Evolutionary conservation across 1,140 invertebrate species (phyloP), one percentile per base, ranked within the genome.

Genomic region (Temnothorax nylanderi): DNA sequence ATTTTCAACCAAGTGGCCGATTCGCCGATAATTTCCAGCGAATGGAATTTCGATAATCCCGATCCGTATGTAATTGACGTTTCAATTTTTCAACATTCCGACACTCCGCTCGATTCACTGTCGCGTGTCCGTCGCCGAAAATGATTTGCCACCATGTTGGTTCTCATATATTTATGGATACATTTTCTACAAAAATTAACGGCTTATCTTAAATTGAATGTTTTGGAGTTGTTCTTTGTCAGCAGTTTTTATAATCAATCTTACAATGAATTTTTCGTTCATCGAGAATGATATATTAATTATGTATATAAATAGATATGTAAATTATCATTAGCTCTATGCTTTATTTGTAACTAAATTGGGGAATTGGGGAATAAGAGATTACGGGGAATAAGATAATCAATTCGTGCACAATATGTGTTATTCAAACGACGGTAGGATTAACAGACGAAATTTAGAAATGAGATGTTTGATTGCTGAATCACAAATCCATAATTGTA

Each of bases 11-110:
- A 88, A 90, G 75, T 86, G 87, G 89, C 64, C 62, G 5, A 51
- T 11, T n/a, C 76, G 47, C 49, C 44, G 77, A 88, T 90, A 90
- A 90, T 90, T 90, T 90, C 72, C 75, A 81, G 88, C 76, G 72
- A 78, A 90, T 88, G 71, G 72, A 77, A 82, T 60, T 84, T 86
- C 82, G 82, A 88, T 90, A 86, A 87, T 90, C 76, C 86, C 65
- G 62, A 44, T 62, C 37, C 41, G 11, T 7, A 26, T 67, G 58
- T 80, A 88, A 90, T 90, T 86, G 86, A 88, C 87, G 67, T 65
- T 88, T 74, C 72, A 78, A 88, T 90, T 78, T 80, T 88, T 88
- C 71, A 41, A 49, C 16, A 44, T 81, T 81, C n/a, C 74, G n/a
- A 60, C 16, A 62, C 16, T 13, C 58, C 6, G 32, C 11, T 5